phyloP scores from a whole-genome alignment of 2,113 vertebrate species.

The Apteryx mantelli region DNA sequence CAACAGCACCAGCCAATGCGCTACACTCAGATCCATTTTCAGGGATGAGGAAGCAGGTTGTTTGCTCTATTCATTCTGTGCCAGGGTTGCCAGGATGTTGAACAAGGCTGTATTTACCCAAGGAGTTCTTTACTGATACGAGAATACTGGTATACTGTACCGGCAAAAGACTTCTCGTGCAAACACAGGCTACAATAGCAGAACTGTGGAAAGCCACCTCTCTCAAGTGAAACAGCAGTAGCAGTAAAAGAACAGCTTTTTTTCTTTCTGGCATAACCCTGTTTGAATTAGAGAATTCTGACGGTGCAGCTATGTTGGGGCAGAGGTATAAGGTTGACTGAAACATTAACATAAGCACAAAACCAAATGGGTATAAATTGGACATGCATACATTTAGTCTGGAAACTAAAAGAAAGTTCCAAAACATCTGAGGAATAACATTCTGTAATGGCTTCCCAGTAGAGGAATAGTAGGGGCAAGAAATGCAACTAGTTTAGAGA shows the following conservation, averaged over 20 bases:
- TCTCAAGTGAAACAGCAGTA: neutral
- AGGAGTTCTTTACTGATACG: slow-evolving; percentile 22
- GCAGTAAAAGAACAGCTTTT: neutral
- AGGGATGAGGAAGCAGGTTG: slow-evolving; percentile 34
- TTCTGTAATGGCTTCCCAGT: neutral
- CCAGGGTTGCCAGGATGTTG: slow-evolving; percentile 49
- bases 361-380: neutral
- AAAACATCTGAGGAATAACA: neutral
- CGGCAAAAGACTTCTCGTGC: neutral
- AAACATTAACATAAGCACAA: neutral
- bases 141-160: neutral
- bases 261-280: neutral
- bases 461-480: neutral
- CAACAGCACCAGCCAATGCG: neutral
- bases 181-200: neutral
- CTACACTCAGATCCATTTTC: slow-evolving; percentile 20
- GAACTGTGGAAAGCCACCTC: neutral
- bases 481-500: neutral
- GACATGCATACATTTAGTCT: neutral
- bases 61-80: slow-evolving; percentile 37
- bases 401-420: neutral
- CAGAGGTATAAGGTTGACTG: neutral
- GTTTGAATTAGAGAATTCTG: neutral
- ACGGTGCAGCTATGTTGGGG: neutral
- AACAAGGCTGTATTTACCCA: slow-evolving; percentile 33